Percentiles rank a stretch among this genome's conserved stretches.
Evolutionary conservation across 2,888 invertebrate genomes (phyloP).

Genomic region (Pachymerium ferrugineum): DNA sequence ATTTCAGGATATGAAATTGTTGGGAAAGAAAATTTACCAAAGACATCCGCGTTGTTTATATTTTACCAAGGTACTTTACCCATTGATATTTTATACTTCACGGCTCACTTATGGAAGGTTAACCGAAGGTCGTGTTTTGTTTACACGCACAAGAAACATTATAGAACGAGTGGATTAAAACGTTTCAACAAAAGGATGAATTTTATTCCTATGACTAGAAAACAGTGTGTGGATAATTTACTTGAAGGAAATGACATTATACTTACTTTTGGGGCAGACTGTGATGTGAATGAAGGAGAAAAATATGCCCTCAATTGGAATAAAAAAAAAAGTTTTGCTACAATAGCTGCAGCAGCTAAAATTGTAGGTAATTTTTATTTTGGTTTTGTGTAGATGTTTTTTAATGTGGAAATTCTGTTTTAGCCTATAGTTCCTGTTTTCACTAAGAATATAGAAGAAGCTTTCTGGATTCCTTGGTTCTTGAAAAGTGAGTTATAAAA

Average conservation of each 20-base stretch:
- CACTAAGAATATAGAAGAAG: background rate
- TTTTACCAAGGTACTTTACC: background rate
- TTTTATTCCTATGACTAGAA: background rate
- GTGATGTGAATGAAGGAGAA: background rate
- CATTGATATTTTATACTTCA: background rate
- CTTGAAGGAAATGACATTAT: background rate
- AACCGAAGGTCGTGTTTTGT: background rate
- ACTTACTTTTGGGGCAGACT: background rate
- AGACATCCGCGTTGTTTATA: background rate
- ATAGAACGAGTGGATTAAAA: background rate
- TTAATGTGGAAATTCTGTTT: background rate
- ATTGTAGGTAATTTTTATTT: background rate
- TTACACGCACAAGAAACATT: background rate
- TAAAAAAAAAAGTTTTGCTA: background rate
- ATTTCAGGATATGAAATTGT: background rate
- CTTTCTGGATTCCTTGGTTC: background rate
- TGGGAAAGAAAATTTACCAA: background rate
- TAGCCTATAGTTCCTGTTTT: background rate
- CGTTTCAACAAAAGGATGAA: background rate
- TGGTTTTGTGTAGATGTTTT: background rate
- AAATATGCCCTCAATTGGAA: background rate
- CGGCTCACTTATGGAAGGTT: background rate
- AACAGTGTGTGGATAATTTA: background rate
- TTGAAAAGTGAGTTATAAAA: background rate
- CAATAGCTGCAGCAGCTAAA: background rate